A percentile compares a stretch with the other conserved stretches of the same genome.
Conservation (phyloP, 2,113 vertebrate genomes). For the Coturnix japonica region DNA sequence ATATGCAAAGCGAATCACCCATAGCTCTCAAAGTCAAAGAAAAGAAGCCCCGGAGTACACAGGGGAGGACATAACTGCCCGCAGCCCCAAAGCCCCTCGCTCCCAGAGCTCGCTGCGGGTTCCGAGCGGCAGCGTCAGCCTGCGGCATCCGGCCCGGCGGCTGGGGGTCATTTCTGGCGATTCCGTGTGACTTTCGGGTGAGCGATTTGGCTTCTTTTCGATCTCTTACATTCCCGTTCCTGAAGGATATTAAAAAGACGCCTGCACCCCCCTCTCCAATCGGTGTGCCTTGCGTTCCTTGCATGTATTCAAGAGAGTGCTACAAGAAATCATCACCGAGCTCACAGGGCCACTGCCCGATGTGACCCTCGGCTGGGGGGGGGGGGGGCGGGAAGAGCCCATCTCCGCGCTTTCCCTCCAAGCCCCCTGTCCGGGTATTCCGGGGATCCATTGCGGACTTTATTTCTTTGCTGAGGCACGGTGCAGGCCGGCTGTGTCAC, state of each 20-base stretch:
- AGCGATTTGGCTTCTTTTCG: background rate
- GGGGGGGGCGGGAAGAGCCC: background rate
- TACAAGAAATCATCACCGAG: background rate
- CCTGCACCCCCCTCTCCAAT: background rate
- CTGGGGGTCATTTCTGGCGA: background rate
- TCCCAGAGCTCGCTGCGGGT: background rate
- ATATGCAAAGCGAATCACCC: background rate
- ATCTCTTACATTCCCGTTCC: background rate
- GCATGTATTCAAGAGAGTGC: background rate
- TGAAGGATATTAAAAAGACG: background rate
- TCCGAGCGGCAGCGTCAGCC: background rate
- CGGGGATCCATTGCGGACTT: background rate
- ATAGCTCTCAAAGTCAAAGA: background rate
- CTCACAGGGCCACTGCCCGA: background rate
- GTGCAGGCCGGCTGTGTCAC: background rate
- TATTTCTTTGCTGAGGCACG: background rate
- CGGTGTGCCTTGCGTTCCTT: background rate
- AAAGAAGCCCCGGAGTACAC: background rate
- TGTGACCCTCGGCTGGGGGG: too few relatives aligned
- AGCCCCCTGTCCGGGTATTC: background rate
- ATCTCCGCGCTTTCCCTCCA: background rate
- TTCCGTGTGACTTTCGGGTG: background rate
- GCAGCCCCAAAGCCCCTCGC: background rate
- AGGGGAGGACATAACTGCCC: background rate
- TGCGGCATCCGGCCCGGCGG: background rate